Conservation (phyloP, 2,888 invertebrate genomes). For the Augochlorella aurata region DNA sequence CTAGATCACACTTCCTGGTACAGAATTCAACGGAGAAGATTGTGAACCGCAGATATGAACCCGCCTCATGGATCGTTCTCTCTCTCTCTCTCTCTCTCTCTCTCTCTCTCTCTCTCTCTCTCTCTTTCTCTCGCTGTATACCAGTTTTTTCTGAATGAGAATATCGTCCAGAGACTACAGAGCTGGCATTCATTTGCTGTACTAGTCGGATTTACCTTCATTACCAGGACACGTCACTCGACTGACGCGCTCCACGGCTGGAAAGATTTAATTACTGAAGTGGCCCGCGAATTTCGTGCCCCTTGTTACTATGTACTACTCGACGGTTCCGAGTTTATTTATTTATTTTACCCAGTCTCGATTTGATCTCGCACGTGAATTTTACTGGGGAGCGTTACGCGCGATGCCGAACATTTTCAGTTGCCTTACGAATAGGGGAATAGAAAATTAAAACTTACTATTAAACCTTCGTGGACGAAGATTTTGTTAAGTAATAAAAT, state of each 20-base stretch:
- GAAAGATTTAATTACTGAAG: constrained; percentile 28
- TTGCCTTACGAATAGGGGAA: too few relatives aligned
- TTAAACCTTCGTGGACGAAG: too few relatives aligned
- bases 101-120: too few relatives aligned
- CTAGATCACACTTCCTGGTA: constrained; percentile 14
- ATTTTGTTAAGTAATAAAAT: too few relatives aligned
- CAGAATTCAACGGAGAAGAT: constrained; percentile 11
- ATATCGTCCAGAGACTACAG: constrained; percentile 57
- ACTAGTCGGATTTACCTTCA: constrained; percentile 35
- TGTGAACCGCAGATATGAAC: background rate
- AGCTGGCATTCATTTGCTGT: constrained; percentile 60
- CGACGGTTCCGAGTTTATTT: background rate
- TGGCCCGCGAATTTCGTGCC: background rate
- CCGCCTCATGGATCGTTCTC: constrained; percentile 9
- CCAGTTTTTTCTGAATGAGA: constrained; percentile 39
- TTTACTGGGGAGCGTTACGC: too few relatives aligned
- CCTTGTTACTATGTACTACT: background rate
- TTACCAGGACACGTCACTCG: constrained; percentile 33
- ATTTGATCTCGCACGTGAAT: background rate
- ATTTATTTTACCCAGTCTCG: background rate
- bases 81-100: too few relatives aligned
- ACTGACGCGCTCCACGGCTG: background rate
- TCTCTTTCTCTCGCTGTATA: background rate
- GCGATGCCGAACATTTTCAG: too few relatives aligned
- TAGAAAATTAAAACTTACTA: too few relatives aligned